Conservation (phyloP, 2,113 vertebrate species). For the Gadus chalcogrammus region DNA sequence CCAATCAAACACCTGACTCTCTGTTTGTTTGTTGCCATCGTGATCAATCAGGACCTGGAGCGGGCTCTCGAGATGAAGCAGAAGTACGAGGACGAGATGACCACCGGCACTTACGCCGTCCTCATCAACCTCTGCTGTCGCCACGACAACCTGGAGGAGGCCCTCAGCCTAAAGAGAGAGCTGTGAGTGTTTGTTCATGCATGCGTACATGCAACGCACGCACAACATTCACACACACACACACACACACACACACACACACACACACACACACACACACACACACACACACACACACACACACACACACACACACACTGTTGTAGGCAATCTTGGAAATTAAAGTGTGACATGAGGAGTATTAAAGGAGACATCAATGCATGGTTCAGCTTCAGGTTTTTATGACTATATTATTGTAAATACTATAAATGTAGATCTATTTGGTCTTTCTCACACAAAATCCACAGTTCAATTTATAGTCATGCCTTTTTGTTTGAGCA, state of each 20-base stretch:
- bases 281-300: no score
- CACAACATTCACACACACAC: background rate
- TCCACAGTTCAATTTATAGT: no score
- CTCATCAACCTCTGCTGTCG: constrained; percentile 91
- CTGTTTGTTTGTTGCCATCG: background rate
- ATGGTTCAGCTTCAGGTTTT: constrained; percentile 5
- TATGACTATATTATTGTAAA: no score
- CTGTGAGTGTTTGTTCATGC: constrained; percentile 78
- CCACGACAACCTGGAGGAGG: constrained; percentile 84
- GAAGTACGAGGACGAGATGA: constrained; percentile 84
- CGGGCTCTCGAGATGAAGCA: constrained; percentile 89
- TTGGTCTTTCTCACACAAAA: no score
- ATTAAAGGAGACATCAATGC: constrained; percentile 66
- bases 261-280: no score
- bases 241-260: background rate
- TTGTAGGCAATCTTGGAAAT: constrained; percentile 36
- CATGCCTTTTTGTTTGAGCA: no score
- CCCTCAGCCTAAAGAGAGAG: constrained; percentile 90
- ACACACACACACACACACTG: constrained; percentile 27
- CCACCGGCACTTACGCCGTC: constrained; percentile 71
- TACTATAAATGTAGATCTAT: no score
- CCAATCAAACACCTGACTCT: background rate
- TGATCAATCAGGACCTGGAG: constrained; percentile 79
- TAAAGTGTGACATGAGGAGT: constrained; percentile 65
- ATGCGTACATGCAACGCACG: constrained; percentile 26